Evolutionary conservation across 1,140 invertebrate genomes (phyloP), one percentile per base, ranked within the genome.

Genomic region (Arctopsyche grandis): DNA sequence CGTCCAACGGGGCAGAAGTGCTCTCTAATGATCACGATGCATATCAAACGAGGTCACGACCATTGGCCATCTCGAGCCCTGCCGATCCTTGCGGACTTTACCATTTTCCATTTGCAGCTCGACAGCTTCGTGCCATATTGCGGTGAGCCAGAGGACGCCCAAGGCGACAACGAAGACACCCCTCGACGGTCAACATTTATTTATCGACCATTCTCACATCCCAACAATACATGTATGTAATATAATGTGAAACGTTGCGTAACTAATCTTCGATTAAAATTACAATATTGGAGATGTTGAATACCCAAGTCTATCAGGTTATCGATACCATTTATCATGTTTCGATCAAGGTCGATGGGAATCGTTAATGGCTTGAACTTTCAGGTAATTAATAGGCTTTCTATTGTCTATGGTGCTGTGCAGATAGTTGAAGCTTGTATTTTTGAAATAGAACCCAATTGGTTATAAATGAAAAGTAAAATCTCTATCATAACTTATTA

Each of bases 11-110:
- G 69, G 63, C 78, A 63, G 66, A 46, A 78, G 77, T 81, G 71
- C 77, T 79, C 80, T 81, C 80, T 81, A 81, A 81, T 81, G 77
- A 81, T 78, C 80, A 81, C 80, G 80, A 81, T 81, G 80, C 77
- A 79, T 81, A 81, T 81, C 80, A 79, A 78, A 78, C 77, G 73
- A 77, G 80, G 80, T 79, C 80, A 81, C 77, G 80, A 81, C 80
- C 80, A 58, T 66, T 73, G 78, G 69, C 78, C 70, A 63, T 76
- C 74, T 76, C 22, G 52, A 58, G 46, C 24, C 26, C 56, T 44
- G 16, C 4, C 74, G 43, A 63, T 52, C 24, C 10, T 24, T 29
- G 43, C 12, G 46, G 22, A 76, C 48, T 46, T 44, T 63, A 63
- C 56, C 56, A 63, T 76, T 26, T 76, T 44, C 58, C 56, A 63